Conservation (phyloP, 2,888 invertebrate genomes). For the Yponomeuta evonymella region DNA sequence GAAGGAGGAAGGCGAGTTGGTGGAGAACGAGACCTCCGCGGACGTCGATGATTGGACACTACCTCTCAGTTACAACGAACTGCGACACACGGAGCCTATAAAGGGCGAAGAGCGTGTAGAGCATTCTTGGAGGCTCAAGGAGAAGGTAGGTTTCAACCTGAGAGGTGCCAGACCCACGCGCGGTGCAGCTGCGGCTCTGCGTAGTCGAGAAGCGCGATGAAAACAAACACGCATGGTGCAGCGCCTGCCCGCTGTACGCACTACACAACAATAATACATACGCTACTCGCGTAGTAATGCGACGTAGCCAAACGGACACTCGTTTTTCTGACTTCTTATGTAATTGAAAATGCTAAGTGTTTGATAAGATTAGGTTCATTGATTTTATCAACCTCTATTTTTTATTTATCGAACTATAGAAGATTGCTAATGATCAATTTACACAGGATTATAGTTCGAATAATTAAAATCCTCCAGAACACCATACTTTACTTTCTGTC, state of each 20-base stretch:
- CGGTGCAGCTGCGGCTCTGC: conserved; percentile 37
- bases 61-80: conserved; percentile 83
- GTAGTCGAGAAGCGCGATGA: conserved; percentile 31
- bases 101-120: conserved; percentile 79
- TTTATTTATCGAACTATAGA: background rate
- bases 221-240: conserved; percentile 66
- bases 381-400: background rate
- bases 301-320: background rate
- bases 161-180: background rate
- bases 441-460: too few species aligned
- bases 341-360: background rate
- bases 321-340: background rate
- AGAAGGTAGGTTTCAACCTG: conserved; percentile 77
- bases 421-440: background rate
- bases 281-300: background rate
- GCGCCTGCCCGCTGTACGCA: background rate
- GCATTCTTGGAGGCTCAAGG: conserved; percentile 95
- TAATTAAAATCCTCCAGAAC: too few species aligned
- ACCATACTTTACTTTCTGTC: too few species aligned
- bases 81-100: conserved; percentile 73
- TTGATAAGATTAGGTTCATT: background rate
- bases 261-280: conserved; percentile 12
- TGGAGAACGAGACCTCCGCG: conserved; percentile 58
- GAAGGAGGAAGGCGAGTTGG: conserved; percentile 56
- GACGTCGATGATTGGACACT: conserved; percentile 80